A percentile compares a stretch with the other conserved stretches of the same genome.
phyloP scores from a whole-genome alignment of 2,797 vertebrate genomes.

The Chrosomus eos region DNA sequence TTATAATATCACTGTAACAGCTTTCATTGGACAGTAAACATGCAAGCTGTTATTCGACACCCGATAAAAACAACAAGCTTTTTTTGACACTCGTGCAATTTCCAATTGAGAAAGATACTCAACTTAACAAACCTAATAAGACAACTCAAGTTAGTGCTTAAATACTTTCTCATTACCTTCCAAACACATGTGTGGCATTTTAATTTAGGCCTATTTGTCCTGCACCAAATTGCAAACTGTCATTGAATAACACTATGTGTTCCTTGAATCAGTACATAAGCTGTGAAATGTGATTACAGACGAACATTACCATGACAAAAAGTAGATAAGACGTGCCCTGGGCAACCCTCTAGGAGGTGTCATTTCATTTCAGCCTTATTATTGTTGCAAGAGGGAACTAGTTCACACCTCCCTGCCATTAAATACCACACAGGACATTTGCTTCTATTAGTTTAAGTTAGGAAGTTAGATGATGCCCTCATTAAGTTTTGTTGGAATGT shows the following conservation, averaged over 20 bases:
- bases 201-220: slow-evolving; percentile 11
- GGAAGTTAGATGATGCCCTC: neutral
- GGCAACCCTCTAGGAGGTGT: slow-evolving; percentile 44
- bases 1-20: neutral
- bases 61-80: neutral
- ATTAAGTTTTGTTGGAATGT: neutral
- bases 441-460: neutral
- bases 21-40: neutral
- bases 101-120: neutral
- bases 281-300: slow-evolving; percentile 57
- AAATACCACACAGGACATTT: slow-evolving; percentile 2
- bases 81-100: neutral
- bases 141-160: neutral
- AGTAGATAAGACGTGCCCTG: slow-evolving; percentile 45
- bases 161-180: neutral
- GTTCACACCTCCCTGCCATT: slow-evolving; percentile 34
- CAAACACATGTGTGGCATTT: slow-evolving; percentile 2
- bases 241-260: slow-evolving; percentile 34
- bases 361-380: slow-evolving; percentile 45
- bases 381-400: slow-evolving; percentile 38
- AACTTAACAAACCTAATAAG: neutral
- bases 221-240: slow-evolving; percentile 21
- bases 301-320: slow-evolving; percentile 53
- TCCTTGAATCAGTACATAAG: slow-evolving; percentile 26
- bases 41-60: neutral